Percentiles rank a stretch among this genome's conserved stretches.
Evolutionary conservation across 2,797 vertebrate species (phyloP).

Genomic region (Ptychadena robeensis): DNA sequence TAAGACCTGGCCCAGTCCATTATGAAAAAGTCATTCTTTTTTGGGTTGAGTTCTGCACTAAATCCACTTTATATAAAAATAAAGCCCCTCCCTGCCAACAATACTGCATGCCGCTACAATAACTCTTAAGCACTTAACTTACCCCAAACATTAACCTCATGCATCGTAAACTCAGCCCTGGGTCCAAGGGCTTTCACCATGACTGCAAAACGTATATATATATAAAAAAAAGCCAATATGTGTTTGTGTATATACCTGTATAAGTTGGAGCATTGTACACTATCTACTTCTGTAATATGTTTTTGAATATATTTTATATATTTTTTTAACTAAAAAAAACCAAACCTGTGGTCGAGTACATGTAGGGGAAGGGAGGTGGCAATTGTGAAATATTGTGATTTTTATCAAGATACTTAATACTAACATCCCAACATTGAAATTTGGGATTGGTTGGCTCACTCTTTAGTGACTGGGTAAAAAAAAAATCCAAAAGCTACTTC

Average conservation of each 20-base stretch:
- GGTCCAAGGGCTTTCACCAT: constrained; percentile 45
- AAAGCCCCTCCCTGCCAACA: background rate
- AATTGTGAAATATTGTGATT: background rate
- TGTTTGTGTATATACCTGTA: constrained; percentile 57
- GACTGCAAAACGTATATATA: background rate
- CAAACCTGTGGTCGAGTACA: constrained; percentile 46
- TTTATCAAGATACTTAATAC: background rate
- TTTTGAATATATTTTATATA: constrained; percentile 62
- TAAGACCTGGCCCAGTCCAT: background rate
- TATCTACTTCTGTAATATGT: constrained; percentile 54
- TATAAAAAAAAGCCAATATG: constrained; percentile 2
- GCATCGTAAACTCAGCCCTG: background rate
- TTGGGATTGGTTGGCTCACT: too few species aligned
- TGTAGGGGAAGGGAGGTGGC: background rate
- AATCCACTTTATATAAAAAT: constrained; percentile 14
- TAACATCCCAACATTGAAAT: background rate
- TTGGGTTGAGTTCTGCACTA: background rate
- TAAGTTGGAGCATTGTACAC: constrained; percentile 53
- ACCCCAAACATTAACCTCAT: background rate
- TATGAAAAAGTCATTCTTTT: background rate
- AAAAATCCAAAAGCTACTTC: too few species aligned
- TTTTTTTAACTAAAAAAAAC: constrained; percentile 57
- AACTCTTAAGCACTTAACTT: background rate
- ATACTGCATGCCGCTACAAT: constrained; percentile 24
- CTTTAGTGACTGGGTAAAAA: too few species aligned